These are phyloP conservation scores for Poeciliopsis paucimaculata DNA, from an alignment of 2,797 vertebrate genomes.

Conservation along the genomic window DNA sequence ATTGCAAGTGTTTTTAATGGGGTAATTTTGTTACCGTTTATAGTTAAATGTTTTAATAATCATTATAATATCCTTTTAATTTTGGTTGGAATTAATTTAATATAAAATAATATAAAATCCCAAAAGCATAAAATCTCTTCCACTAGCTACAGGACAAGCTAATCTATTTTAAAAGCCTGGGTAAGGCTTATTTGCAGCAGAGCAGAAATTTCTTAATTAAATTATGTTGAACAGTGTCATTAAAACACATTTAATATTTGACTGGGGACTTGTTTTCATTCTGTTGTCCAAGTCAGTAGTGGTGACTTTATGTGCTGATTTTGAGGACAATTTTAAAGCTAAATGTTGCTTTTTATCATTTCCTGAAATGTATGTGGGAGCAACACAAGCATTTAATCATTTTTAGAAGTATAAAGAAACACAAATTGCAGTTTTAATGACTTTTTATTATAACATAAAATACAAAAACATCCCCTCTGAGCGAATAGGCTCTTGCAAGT, in stretches of 20 bases:
- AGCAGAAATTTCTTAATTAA: background rate
- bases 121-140: background rate
- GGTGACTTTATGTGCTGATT: background rate
- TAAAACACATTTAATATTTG: background rate
- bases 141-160: background rate
- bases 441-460: background rate
- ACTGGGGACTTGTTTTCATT: background rate
- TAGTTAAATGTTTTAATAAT: background rate
- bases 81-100: background rate
- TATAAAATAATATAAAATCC: background rate
- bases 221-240: background rate
- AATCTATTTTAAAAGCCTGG: background rate
- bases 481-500: background rate
- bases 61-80: background rate
- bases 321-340: slow-evolving; percentile 2
- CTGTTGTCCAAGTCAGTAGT: background rate
- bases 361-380: background rate
- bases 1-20: background rate
- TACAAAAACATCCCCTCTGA: background rate
- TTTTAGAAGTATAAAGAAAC: background rate
- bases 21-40: background rate
- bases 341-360: background rate
- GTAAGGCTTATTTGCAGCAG: background rate
- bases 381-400: background rate
- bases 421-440: background rate